Conservation (phyloP, 2,113 vertebrate species). For the Vulpes vulpes region DNA sequence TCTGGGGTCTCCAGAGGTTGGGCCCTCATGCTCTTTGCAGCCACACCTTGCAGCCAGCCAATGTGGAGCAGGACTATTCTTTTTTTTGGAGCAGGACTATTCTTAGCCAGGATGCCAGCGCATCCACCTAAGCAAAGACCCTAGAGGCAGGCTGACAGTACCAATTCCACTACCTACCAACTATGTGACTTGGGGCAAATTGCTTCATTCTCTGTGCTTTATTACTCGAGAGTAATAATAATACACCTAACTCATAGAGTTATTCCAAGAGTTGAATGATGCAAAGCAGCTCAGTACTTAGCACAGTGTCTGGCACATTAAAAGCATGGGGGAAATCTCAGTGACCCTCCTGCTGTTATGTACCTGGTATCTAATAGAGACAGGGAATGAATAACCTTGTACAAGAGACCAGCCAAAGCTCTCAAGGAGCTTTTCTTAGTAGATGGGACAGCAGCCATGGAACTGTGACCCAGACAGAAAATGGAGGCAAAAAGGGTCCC, state of each 20-base stretch:
- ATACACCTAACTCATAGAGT: neutral
- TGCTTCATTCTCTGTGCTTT: neutral
- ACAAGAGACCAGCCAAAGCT: neutral
- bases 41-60: neutral
- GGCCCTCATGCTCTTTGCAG: neutral
- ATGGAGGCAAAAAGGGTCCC: neutral
- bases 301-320: neutral
- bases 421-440: neutral
- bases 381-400: neutral
- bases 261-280: neutral
- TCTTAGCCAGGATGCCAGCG: neutral
- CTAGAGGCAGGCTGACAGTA: neutral
- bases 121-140: neutral
- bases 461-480: neutral
- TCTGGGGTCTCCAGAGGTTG: neutral
- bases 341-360: neutral
- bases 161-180: neutral
- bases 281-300: neutral
- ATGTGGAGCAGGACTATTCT: too few species aligned
- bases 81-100: too few species aligned
- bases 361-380: neutral
- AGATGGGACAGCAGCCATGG: neutral
- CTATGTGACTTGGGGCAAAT: neutral
- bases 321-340: neutral
- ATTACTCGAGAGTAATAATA: neutral